A percentile compares a stretch with the other conserved stretches of the same genome.
Conservation (phyloP, 2,797 vertebrate genomes). For the Cyprinodon diabolis region DNA sequence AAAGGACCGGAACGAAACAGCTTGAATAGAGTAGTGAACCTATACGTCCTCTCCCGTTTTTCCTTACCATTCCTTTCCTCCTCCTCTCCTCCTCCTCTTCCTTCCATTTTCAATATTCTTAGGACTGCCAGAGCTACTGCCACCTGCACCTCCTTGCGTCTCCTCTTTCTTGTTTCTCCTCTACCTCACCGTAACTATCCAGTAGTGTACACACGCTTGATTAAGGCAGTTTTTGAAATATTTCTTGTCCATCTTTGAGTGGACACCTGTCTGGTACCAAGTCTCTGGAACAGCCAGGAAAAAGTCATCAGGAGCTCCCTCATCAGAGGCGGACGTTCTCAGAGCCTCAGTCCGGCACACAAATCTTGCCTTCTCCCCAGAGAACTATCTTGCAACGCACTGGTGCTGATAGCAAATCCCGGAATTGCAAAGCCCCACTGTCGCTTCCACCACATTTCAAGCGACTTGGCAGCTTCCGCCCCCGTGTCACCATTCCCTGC, state of each 20-base stretch:
- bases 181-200: slow-evolving; percentile 62
- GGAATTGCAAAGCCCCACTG: slow-evolving; percentile 49
- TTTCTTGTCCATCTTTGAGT: slow-evolving; percentile 54
- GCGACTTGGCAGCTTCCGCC: slow-evolving; percentile 67
- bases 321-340: slow-evolving; percentile 51
- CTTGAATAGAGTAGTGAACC: slow-evolving; percentile 75
- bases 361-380: slow-evolving; percentile 49
- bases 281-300: slow-evolving; percentile 40
- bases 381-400: slow-evolving; percentile 53
- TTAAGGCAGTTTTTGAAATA: slow-evolving; percentile 71
- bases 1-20: slow-evolving; percentile 72
- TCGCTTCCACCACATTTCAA: slow-evolving; percentile 54
- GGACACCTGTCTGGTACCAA: slow-evolving; percentile 41
- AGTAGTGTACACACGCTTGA: slow-evolving; percentile 38
- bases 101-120: slow-evolving; percentile 63
- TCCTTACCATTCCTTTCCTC: slow-evolving; percentile 72
- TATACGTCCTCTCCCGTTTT: slow-evolving; percentile 68
- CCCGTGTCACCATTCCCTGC: slow-evolving; percentile 84
- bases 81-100: slow-evolving; percentile 63
- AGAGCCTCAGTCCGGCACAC: slow-evolving; percentile 33
- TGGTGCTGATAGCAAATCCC: slow-evolving; percentile 52
- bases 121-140: slow-evolving; percentile 62
- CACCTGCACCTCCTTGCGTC: slow-evolving; percentile 66
- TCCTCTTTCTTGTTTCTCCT: slow-evolving; percentile 56
- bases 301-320: slow-evolving; percentile 36